A percentile compares a stretch with the other conserved stretches of the same genome.
These are phyloP conservation scores for Epizoanthus rinbou DNA, from an alignment of 92 coral and sea anemone species.

Conservation along the genomic window DNA sequence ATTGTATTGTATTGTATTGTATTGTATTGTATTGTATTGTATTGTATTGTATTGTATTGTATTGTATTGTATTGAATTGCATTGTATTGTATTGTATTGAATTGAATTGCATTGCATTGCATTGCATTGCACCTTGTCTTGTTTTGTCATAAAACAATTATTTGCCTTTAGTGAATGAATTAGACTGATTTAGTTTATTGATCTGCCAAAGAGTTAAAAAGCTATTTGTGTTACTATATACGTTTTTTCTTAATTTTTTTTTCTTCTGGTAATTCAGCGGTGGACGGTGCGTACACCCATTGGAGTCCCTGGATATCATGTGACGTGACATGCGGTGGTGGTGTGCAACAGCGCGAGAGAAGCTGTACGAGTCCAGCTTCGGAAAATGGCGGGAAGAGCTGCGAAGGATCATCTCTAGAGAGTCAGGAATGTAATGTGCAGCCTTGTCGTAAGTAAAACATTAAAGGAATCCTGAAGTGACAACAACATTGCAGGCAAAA, in stretches of 20 bases:
- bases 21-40: no score
- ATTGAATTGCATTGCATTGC: no score
- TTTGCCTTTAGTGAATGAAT: no score
- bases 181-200: no score
- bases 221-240: no score
- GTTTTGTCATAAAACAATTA: no score
- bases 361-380: constrained; percentile 5
- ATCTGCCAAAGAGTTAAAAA: no score
- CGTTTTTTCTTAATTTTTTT: no score
- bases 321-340: constrained; percentile 14
- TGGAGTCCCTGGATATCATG: background rate
- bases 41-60: background rate
- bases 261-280: background rate
- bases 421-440: background rate
- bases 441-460: background rate
- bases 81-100: no score
- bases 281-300: constrained; percentile 19
- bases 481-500: no score
- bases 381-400: constrained; percentile 4
- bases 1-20: background rate
- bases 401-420: background rate
- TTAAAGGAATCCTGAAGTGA: no score
- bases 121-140: no score
- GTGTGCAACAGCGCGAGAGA: background rate
- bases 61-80: background rate